Base-by-base conservation (phyloP, 2,113 vertebrate species). In the Mobula hypostoma region DNA sequence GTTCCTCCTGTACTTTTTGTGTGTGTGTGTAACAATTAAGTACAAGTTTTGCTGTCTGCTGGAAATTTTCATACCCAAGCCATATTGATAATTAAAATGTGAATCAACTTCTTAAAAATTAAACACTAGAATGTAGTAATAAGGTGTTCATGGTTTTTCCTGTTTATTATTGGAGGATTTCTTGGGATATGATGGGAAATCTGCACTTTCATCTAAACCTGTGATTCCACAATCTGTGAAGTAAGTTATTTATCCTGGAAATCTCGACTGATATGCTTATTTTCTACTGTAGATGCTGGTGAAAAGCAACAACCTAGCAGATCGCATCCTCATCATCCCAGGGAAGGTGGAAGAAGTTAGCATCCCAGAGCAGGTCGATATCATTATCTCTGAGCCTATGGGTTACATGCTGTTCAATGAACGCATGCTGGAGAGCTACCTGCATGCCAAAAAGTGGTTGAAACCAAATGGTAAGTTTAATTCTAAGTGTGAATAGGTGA, bases 341-440 rank as follows among this genome's bases (percentile, higher is more conserved):
- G 98, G 98, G 94, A 99, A 99, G 95, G 98, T 99, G 95, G 98
- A 99, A 96, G 98, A 99, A 96, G 97, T 99, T 36, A 96, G 98
- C 0, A 96, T 99, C 83, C 98, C 98, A 0, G 98, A 99, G 95
- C 98, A 99, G 96, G 98, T 99, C 58, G 98, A 99, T 96, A 97
- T 99, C 94, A 99, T 99, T 96, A 98, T 99, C 96, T 99, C 98
- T 0, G 98, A 99, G 97, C 98, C 98, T 40, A 99, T 99, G 98
- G 98, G 98, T 94, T 99, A 99, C 96, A 99, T 99, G 98, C 97
- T 99, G 92, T 99, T 99, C 96, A 99, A 99, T 0, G 98, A 99
- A 95, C 97, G 98, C 56, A 99, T 99, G 98, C 96, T 99, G 78
- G 98, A 99, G 96, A 99, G 98, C 95, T 99, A 99, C 95, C 97